Evolutionary conservation across 2,113 vertebrate genomes (phyloP), one percentile per base, ranked within the genome.

Genomic region (Thinocorus orbignyianus): DNA sequence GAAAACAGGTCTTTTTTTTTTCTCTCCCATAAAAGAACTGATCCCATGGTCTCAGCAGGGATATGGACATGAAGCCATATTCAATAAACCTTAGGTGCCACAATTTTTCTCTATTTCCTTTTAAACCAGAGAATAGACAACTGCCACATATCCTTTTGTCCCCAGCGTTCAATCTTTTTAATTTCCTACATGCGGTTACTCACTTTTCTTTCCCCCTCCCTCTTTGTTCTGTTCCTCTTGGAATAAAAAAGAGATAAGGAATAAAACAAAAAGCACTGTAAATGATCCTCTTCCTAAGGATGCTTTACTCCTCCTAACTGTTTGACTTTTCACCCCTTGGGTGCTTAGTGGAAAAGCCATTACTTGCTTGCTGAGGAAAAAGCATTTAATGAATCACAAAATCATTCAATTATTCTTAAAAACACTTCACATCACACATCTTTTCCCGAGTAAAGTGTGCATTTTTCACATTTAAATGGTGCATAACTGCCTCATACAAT

Each of bases 381-480:
- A 83, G 48, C 88, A 97, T 96, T 95, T 95, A 96, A 94, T 95
- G 65, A 93, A 95, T 97, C 90, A 95, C 88, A 94, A 94, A 97
- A 93, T 96, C 90, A 97, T 96, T 94, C 70, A 93, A 91, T 93
- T 92, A 95, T 92, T 96, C 93, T 96, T 92, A 92, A 95, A 97
- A 96, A 95, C 85, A 91, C 85, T 96, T 97, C 88, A 96, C 73
- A 79, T 86, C 78, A 84, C 82, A 91, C 83, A 91, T 97, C 71
- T 96, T 96, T 97, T 95, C 96, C 96, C 88, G 90, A 94, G 84
- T 62, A 92, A 95, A 96, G 80, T 92, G 78, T 87, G 66, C 93
- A 86, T 95, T 97, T 98, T 97, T 95, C 91, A 93, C 87, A 76
- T 95, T 96, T 96, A 95, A 98, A 93, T 81, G 78, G 91, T 92